phyloP scores from a whole-genome alignment of 2,888 invertebrate genomes.

The Cerastoderma edule region DNA sequence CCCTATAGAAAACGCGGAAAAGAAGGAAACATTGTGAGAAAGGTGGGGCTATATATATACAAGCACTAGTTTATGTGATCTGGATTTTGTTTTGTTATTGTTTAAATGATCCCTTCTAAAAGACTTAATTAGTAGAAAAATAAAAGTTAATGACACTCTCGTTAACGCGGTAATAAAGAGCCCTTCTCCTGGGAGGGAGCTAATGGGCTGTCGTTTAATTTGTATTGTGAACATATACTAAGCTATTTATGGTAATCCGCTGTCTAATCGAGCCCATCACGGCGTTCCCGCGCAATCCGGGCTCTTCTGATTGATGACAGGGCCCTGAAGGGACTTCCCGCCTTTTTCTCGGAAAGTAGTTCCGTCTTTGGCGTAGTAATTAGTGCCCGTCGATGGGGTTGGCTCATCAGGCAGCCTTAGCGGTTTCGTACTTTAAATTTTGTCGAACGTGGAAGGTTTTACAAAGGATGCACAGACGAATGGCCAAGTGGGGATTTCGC shows the following conservation, averaged over 20 bases:
- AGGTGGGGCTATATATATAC: no score
- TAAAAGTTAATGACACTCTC: no score
- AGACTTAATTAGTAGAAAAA: no score
- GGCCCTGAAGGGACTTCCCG: slow-evolving; percentile 14
- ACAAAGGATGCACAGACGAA: no score
- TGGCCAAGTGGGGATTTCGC: no score
- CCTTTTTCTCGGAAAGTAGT: background rate
- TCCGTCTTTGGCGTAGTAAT: slow-evolving; percentile 8
- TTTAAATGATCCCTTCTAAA: no score
- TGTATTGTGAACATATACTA: slow-evolving; percentile 67
- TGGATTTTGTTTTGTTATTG: no score
- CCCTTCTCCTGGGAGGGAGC: slow-evolving; percentile 33
- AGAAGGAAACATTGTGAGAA: no score
- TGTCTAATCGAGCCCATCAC: slow-evolving; percentile 48
- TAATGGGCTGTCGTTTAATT: slow-evolving; percentile 63
- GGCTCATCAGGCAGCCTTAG: background rate
- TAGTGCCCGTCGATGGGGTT: background rate
- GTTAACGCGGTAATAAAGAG: no score
- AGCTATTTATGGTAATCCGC: slow-evolving; percentile 60
- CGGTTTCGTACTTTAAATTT: background rate
- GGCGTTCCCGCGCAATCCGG: slow-evolving; percentile 28
- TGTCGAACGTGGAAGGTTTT: no score
- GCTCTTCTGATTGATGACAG: slow-evolving; percentile 18
- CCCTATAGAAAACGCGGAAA: no score
- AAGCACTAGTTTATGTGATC: no score